Percentiles rank a stretch among this genome's conserved stretches.
phyloP scores from a whole-genome alignment of 2,113 vertebrate species.

The Clarias batrachus region DNA sequence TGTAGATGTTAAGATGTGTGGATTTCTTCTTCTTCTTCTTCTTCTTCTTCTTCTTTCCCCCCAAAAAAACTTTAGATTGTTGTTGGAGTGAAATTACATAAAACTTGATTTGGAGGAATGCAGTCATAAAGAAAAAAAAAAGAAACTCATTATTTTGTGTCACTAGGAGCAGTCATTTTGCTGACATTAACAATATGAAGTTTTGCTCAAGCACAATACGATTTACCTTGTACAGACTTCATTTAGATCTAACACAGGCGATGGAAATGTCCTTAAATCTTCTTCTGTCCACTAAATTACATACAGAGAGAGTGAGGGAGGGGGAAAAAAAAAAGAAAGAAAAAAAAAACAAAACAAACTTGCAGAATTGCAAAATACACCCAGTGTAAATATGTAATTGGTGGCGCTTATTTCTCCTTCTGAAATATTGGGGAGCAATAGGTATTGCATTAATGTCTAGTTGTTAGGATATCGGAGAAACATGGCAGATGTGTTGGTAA shows the following conservation, averaged over 20 bases:
- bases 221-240: conserved; percentile 60
- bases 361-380: conserved; percentile 75
- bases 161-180: conserved; percentile 61
- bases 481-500: conserved; percentile 85
- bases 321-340: no score
- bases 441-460: conserved; percentile 75
- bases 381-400: conserved; percentile 78
- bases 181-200: conserved; percentile 69
- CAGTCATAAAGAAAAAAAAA: conserved; percentile 68
- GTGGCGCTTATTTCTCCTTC: conserved; percentile 73
- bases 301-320: conserved; percentile 32
- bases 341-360: conserved; percentile 50
- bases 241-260: conserved; percentile 69
- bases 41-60: neutral
- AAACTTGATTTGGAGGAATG: conserved; percentile 71
- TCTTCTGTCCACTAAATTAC: conserved; percentile 55
- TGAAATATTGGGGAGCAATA: conserved; percentile 75
- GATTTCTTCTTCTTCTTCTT: neutral
- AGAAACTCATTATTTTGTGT: conserved; percentile 65
- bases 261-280: conserved; percentile 67
- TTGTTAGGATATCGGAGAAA: conserved; percentile 73
- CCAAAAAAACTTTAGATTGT: conserved; percentile 36
- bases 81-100: conserved; percentile 60
- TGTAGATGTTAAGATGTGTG: conserved; percentile 56
- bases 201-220: conserved; percentile 57